Base-by-base conservation (phyloP, 2,113 vertebrate species). In the Petromus typicus region DNA sequence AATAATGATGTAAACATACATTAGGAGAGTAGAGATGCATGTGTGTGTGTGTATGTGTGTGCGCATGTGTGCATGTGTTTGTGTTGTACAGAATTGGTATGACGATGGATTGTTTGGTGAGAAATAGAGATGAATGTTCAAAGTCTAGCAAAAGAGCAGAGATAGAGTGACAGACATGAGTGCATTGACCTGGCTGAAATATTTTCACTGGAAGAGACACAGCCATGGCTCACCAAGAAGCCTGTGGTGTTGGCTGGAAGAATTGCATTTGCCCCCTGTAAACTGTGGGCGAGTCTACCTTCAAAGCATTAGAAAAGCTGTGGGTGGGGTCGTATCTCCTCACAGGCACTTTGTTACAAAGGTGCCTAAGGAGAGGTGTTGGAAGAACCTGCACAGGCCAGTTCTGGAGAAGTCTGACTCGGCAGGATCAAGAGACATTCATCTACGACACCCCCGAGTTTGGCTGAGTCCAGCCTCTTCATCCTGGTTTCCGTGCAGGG, bases 211-310 rank as follows among this genome's bases (percentile, higher is more conserved):
- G 34, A 64, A 18, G 22, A 17, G 5, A 34, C 11, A 64, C 16
- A 87, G 75, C 5, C n/a, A 3, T 6, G n/a, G 23, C 6, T 57
- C 67, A 12, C 34, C 59, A 7, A 79, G 12, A 43, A 34, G 2
- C 30, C 4, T n/a, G 1, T 30, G 1, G 34, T 16, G 2, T 16
- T 30, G 3, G 27, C n/a, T 56, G 6, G n/a, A 9, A 14, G 7
- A 78, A 34, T 13, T 76, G 43, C 18, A 30, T 30, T 40, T 80
- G 22, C 3, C 25, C 20, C 13, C 54, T 40, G 16, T 0, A 54
- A n/a, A 3, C 20, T 80, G 27, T 73, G 12, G 27, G 34, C 40
- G 63, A 84, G 27, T 0, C 34, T 54, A 59, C 45, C 37, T 59
- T 11, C 40, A 16, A 32, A 22, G 7, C 20, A 12, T 23, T 73